Percentiles rank a stretch among this genome's conserved stretches.
These are phyloP conservation scores for Eupristina koningsbergeri DNA, from an alignment of 1,140 invertebrate species.

Conservation along the genomic window DNA sequence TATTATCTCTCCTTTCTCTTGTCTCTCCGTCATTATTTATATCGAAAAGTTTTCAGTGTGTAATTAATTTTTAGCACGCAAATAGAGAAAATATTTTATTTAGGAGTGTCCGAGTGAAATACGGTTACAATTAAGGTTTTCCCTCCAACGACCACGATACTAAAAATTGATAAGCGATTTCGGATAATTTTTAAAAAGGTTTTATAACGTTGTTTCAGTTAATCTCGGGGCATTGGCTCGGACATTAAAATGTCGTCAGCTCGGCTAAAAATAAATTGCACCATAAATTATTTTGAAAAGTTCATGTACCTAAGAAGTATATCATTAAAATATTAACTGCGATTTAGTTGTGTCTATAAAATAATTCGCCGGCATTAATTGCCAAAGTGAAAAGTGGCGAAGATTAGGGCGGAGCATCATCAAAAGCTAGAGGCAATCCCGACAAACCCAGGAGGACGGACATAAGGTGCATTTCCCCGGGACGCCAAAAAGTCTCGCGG, in stretches of 20 bases:
- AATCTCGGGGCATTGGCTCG: constrained; percentile 3
- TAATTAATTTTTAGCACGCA: neutral
- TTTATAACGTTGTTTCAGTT: neutral
- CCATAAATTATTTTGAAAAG: constrained; percentile 8
- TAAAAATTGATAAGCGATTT: constrained; percentile 15
- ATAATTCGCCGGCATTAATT: neutral
- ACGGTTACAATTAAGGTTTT: neutral
- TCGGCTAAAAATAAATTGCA: constrained; percentile 24
- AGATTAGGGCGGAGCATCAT: neutral
- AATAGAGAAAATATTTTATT: constrained; percentile 18
- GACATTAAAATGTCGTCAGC: constrained; percentile 19
- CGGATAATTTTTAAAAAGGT: constrained; percentile 1
- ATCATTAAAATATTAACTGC: constrained; percentile 34
- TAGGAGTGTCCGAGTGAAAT: neutral
- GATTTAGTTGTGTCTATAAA: neutral
- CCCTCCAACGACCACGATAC: neutral
- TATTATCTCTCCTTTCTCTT: neutral
- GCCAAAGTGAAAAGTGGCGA: neutral
- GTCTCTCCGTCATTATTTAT: neutral
- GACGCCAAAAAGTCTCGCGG: neutral
- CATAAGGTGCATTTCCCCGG: neutral
- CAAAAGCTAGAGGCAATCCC: too few relatives aligned
- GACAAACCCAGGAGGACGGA: neutral
- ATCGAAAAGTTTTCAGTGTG: neutral
- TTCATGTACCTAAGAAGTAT: neutral